These are phyloP conservation scores for Lepilemur ruficaudatus DNA, from an alignment of 2,797 vertebrate species.

Conservation along the genomic window DNA sequence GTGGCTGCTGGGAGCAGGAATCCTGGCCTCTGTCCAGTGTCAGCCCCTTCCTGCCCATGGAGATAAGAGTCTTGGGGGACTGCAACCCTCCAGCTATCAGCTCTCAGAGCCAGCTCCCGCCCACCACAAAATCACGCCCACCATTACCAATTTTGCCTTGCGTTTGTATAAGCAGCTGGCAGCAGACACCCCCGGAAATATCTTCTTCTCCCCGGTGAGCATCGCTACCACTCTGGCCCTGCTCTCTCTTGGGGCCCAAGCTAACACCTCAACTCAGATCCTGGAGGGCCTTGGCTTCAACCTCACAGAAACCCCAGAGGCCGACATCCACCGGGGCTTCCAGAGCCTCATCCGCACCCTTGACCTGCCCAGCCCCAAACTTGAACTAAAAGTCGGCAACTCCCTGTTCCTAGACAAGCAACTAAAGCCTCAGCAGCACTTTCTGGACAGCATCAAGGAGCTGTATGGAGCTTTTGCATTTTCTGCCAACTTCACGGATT, in stretches of 20 bases:
- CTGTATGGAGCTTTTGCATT: constrained; percentile 82
- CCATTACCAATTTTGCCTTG: constrained; percentile 85
- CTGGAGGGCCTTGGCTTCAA: constrained; percentile 88
- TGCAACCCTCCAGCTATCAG: neutral
- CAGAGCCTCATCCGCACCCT: constrained; percentile 77
- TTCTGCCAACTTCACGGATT: constrained; percentile 85
- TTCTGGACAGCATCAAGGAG: constrained; percentile 81
- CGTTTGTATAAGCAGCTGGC: constrained; percentile 85
- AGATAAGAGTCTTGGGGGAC: constrained; percentile 49
- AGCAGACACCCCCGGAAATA: constrained; percentile 82
- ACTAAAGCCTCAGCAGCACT: constrained; percentile 81
- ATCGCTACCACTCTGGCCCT: constrained; percentile 88
- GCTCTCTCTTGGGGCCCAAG: constrained; percentile 85
- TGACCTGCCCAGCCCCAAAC: constrained; percentile 70
- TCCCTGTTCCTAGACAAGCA: constrained; percentile 84
- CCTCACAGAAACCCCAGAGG: constrained; percentile 65
- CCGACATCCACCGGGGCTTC: constrained; percentile 86
- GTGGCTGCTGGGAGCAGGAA: constrained; percentile 58
- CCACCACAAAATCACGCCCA: constrained; percentile 68
- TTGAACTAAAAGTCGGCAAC: constrained; percentile 85
- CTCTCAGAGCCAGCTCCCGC: neutral
- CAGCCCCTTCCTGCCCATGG: neutral
- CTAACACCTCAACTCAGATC: constrained; percentile 83
- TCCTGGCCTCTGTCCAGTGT: constrained; percentile 42
- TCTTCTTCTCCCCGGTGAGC: constrained; percentile 91